Base-by-base conservation (phyloP, 92 coral and sea anemone species). In the Phenganax marumi region DNA sequence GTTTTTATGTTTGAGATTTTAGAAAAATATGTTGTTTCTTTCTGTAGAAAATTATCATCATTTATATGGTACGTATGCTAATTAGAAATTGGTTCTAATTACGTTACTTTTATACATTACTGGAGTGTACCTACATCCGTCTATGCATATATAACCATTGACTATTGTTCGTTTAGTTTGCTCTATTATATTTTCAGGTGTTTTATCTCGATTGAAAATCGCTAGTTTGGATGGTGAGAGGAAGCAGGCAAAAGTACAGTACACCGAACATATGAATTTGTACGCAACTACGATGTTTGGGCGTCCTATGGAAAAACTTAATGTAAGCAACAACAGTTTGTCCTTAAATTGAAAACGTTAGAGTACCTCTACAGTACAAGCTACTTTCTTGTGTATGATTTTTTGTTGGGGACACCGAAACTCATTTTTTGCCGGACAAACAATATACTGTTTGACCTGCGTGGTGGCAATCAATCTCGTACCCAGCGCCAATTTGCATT, bases 251-350 rank as follows among this genome's bases (percentile, higher is more conserved):
- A 96, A 96, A 73, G 87, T 89, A 74, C 93, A 96, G 53, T 91
- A 96, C 84, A 77, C 85, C 69, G 97, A 86, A 70, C 93, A 92
- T 57, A 91, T 84, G 81, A 90, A 96, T 75, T 87, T 85, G 80
- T 96, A 96, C 81, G 97, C 93, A 16, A 92, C 84, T 26, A 89
- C 84, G 68, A 96, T 96, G 99, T 85, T 96, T 68, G 99, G 99
- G 39, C 86, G 99, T 47, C 99, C 99, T 48, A 96, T 96, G 99
- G 99, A 96, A 79, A 96, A 96, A 88, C 86, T 96, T 9, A 96
- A 89, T 83, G 99, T 96, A 88, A 89, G 97, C 33, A 47, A 11
- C 8, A 24, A 12, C 43, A 33, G 43, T 33, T 33, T 33, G 49
- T 3, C 18, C 62, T 26, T 49, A 22, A 54, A 24, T 12, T 47